Evolutionary conservation across 2,888 invertebrate genomes (phyloP).

Genomic region (Hirtodrosophila duncani): DNA sequence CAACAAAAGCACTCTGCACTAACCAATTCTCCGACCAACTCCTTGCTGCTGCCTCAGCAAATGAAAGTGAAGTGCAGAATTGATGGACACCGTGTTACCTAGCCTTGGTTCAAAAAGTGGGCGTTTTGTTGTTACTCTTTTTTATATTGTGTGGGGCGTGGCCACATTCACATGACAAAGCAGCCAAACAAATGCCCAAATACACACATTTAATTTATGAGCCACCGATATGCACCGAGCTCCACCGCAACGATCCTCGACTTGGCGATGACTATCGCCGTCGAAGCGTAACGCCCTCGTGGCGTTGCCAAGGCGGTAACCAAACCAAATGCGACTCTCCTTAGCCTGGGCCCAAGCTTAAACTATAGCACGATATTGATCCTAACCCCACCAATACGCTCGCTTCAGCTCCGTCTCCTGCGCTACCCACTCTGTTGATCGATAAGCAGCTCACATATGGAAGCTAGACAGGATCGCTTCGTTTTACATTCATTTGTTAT

Average conservation of each 20-base stretch:
- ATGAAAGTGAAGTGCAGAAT: slow-evolving; percentile 76
- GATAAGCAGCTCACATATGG: too few relatives aligned
- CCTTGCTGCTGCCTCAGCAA: slow-evolving; percentile 31
- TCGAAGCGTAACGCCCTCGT: slow-evolving; percentile 53
- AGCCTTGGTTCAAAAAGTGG: slow-evolving; percentile 5
- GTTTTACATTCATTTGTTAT: too few relatives aligned
- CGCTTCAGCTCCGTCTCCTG: too few relatives aligned
- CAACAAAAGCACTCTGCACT: slow-evolving; percentile 5
- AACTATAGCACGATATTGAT: too few relatives aligned
- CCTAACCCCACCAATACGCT: too few relatives aligned
- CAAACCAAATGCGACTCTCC: slow-evolving; percentile 4
- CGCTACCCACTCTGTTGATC: too few relatives aligned
- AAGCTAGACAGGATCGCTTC: too few relatives aligned
- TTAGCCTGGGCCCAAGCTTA: too few relatives aligned
- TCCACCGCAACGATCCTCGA: slow-evolving; percentile 25
- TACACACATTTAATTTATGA: slow-evolving; percentile 54
- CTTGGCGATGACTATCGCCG: slow-evolving; percentile 50
- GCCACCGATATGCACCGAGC: slow-evolving; percentile 35
- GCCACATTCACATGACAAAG: slow-evolving; percentile 56
- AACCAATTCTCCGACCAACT: slow-evolving; percentile 9
- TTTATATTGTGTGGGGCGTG: slow-evolving; percentile 9
- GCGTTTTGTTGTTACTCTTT: neutral
- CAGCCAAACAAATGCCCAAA: slow-evolving; percentile 53
- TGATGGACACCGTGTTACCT: slow-evolving; percentile 64
- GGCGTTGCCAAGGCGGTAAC: slow-evolving; percentile 11